phyloP scores from a whole-genome alignment of 2,113 vertebrate species.

The Petaurus breviceps region DNA sequence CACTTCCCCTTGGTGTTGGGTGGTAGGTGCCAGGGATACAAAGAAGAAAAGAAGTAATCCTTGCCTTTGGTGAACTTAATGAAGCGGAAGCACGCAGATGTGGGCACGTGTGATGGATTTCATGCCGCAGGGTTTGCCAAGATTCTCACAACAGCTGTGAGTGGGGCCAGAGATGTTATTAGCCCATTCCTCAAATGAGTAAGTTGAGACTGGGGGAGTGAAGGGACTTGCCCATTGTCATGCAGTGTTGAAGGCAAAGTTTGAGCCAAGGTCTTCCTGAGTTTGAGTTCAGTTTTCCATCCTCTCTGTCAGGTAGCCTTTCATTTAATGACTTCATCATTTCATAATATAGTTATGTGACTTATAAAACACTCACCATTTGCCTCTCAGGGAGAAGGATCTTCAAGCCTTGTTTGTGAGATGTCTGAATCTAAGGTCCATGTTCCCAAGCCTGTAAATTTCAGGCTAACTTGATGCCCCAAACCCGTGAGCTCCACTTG shows the following conservation, averaged over 20 bases:
- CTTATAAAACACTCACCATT: background rate
- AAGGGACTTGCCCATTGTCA: background rate
- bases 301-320: background rate
- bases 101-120: background rate
- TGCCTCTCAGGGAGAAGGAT: background rate
- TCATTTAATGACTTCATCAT: background rate
- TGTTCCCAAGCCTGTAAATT: background rate
- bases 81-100: too few relatives aligned
- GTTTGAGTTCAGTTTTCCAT: background rate
- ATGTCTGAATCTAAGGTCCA: background rate
- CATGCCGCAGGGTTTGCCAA: background rate
- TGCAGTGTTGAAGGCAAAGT: background rate
- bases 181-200: background rate
- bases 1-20: background rate
- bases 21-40: background rate
- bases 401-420: background rate
- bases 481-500: background rate
- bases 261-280: background rate
- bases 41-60: background rate
- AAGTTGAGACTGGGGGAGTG: background rate
- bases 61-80: too few relatives aligned
- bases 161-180: background rate
- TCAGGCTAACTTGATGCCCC: background rate
- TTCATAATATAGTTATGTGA: background rate
- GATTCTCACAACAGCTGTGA: background rate